Evolutionary conservation across 2,888 invertebrate genomes (phyloP), one percentile per base, ranked within the genome.

Genomic region (Andrena chrysosceles): DNA sequence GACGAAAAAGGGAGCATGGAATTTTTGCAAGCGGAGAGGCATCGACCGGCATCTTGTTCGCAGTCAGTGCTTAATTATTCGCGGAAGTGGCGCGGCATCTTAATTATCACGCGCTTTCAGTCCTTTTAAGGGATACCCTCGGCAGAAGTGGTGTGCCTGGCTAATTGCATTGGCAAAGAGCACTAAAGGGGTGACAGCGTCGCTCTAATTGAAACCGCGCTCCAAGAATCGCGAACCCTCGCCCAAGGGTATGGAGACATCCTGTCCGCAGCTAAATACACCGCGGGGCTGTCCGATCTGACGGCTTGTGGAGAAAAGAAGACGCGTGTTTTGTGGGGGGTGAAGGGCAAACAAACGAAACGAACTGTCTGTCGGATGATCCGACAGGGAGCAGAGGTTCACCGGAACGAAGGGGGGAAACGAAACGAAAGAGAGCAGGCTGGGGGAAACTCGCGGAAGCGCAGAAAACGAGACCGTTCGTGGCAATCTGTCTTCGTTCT

Each of bases 81-180:
- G 66, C 52, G 72, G 64, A 77, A 83, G 81, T 77, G 74, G 68
- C 54, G 60, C 74, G 71, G 73, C 76, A 71, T 86, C 88, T 87
- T 87, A 85, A 87, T 87, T 87, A 87, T 88, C 77, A 62, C 83
- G 78, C 79, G 70, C 86, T 77, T 81, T 81, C 78, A 74, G 35
- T 54, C 86, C 82, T 77, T 87, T 85, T 86, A 79, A 60, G 81
- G 78, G 76, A 81, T 77, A 75, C 80, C 75, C 80, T 81, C 62
- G 59, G 33, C 72, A 64, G 72, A 33, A 85, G 79, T 79, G 77
- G 69, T 56, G 77, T 66, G 62, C 83, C 81, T 42, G 86, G 83
- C 83, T 87, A 87, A 87, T 87, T 87, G 87, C 85, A 83, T 87
- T 72, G 70, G 71, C 63, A 68, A 71, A 66, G 85, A 74, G 87